Evolutionary conservation across 2,797 vertebrate genomes (phyloP).

Genomic region (Sandelia bainsii): DNA sequence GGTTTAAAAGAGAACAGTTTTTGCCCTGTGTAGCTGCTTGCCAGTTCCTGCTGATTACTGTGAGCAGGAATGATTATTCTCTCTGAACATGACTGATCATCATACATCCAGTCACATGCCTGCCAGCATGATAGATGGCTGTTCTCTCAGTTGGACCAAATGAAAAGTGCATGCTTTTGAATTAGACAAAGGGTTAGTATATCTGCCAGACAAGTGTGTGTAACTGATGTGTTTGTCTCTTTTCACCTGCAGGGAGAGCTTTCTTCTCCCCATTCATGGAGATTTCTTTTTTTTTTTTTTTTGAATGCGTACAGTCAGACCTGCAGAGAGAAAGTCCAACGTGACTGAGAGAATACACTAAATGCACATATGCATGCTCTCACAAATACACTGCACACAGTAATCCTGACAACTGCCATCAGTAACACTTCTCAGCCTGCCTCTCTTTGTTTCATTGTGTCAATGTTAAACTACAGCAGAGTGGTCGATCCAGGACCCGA

Average conservation of each 20-base stretch:
- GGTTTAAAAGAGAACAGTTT: neutral
- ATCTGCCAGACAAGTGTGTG: conserved; percentile 50
- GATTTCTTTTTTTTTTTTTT: neutral
- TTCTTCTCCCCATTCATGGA: conserved; percentile 28
- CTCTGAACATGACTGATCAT: conserved; percentile 50
- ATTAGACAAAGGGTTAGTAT: conserved; percentile 46
- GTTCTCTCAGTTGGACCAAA: conserved; percentile 60
- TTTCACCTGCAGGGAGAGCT: conserved; percentile 47
- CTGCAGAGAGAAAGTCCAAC: conserved; percentile 35
- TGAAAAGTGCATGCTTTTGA: conserved; percentile 56
- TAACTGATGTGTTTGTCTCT: conserved; percentile 43
- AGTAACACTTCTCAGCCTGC: conserved; percentile 4
- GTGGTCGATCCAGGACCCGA: neutral
- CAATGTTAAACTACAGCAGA: conserved; percentile 1
- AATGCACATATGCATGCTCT: conserved; percentile 16
- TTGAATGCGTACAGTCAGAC: conserved; percentile 24
- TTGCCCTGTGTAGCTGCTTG: conserved; percentile 17
- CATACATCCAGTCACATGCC: conserved; percentile 67
- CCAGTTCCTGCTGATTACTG: conserved; percentile 37
- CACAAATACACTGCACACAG: conserved; percentile 11
- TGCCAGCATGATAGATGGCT: conserved; percentile 63
- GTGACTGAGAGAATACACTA: conserved; percentile 37
- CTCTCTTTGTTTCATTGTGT: neutral
- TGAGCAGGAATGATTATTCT: conserved; percentile 52
- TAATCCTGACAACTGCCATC: neutral